Evolutionary conservation across 2,113 vertebrate species (phyloP), one percentile per base, ranked within the genome.

Genomic region (Oryctolagus cuniculus): DNA sequence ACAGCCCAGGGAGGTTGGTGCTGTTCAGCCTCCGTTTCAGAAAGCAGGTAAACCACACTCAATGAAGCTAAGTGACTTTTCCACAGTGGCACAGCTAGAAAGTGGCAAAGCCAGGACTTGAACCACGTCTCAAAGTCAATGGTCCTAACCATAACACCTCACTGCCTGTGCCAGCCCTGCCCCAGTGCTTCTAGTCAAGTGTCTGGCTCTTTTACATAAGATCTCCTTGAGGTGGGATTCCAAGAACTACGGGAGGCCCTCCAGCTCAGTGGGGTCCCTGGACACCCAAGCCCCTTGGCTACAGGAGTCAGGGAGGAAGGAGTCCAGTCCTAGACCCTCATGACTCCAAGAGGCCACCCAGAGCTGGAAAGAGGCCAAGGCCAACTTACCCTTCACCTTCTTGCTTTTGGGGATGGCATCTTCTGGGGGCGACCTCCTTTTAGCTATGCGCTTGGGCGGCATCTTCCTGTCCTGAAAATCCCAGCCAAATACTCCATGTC

Each of bases 351-450:
- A 93, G 24, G 72, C 38, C 25, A 66, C 38, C 61, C 34, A 55
- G 17, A 70, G 22, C 58, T 24, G 78, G 70, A 69, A 24, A 87
- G n/a, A 92, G 9, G 79, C 25, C 61, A 63, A 22, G 0, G 5
- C 10, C 87, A 89, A 51, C 92, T 98, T 96, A 99, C 99, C 98
- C 98, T 99, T 99, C 22, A 98, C 49, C 89, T 99, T 99, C 95
- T 99, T 99, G 6, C 36, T 96, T 31, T 96, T 98, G 1, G 93
- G 73, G 66, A 96, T 11, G 1, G 95, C 97, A 15, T 99, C 98
- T 55, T 99, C 98, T 0, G 96, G 61, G 69, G 64, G 66, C 5
- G 64, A 70, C 4, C 93, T 97, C 95, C 98, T 99, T 98, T 99
- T 99, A 0, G 84, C 8, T 5, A 95, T 69, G 95, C 98, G 99